Base-by-base conservation (phyloP, 2,797 vertebrate genomes). In the Sitta carolinensis region DNA sequence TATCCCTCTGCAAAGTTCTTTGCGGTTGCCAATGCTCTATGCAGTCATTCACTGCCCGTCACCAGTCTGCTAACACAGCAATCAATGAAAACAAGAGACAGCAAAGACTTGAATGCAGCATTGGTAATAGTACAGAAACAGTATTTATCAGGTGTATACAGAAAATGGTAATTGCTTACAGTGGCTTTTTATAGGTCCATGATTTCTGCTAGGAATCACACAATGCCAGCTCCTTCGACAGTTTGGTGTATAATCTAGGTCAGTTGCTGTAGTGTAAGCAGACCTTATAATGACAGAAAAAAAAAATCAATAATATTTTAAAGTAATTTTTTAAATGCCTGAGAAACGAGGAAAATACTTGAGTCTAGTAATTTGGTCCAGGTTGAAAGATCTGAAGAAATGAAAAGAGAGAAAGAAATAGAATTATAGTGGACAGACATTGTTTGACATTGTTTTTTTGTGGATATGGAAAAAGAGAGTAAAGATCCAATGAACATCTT, bases 401-500 rank as follows among this genome's bases (percentile, higher is more conserved):
- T 9, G 0, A 2, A 55, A 9, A 74, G 10, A 70, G 42, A 83
- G 15, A 51, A 5, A 58, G 4, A 27, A 38, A 69, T 81, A 22
- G 26, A 17, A 30, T 16, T 73, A 9, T 13, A 25, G 2, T 47
- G 16, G 16, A 43, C 16, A 63, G 19, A 11, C 0, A 3, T 10
- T 75, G 7, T 0, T 54, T 54, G 19, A 11, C 0, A 3, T 10
- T 75, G 7, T 0, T 54, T 54, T 67, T 87, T 43, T 30, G 6
- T 34, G 12, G 13, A 17, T 40, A 62, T 6, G 4, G 11, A 73
- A 88, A 76, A 58, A 58, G 12, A 58, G 5, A 62, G 4, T 48
- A 66, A 87, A 59, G 6, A 1, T 79, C 54, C 36, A 74, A 18
- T 3, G 3, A 47, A 9, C 5, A 59, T 23, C 29, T 54, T 89